These are phyloP conservation scores for Cinclus cinclus DNA, from an alignment of 2,113 vertebrate genomes.

Conservation along the genomic window DNA sequence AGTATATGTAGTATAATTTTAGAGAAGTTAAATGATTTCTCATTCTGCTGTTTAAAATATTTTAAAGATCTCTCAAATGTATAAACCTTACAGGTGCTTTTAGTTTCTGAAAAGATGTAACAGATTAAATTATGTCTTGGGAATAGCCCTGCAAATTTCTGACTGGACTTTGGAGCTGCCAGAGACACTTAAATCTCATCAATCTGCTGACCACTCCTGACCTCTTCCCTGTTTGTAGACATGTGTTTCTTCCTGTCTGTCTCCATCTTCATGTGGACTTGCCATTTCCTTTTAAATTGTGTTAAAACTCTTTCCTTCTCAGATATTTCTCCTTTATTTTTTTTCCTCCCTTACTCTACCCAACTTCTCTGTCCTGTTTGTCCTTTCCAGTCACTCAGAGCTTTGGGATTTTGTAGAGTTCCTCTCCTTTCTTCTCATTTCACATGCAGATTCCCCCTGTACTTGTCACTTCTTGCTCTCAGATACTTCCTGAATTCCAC, in stretches of 20 bases:
- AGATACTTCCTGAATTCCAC: not conserved
- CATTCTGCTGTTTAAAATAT: not conserved
- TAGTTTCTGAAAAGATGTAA: not conserved
- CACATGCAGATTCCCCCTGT: not conserved
- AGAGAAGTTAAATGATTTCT: not conserved
- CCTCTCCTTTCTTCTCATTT: not conserved
- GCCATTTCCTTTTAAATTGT: constrained; percentile 8
- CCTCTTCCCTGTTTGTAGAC: not conserved
- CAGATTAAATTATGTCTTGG: not conserved
- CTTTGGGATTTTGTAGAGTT: not conserved
- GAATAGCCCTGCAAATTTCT: not conserved
- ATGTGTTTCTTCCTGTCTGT: constrained; percentile 19
- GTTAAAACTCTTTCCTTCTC: not conserved
- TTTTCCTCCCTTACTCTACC: not conserved
- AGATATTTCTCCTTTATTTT: not conserved
- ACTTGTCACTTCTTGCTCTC: not conserved
- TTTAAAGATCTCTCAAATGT: not conserved
- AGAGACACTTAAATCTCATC: not conserved
- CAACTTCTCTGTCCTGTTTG: not conserved
- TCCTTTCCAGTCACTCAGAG: not conserved
- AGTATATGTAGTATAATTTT: not conserved
- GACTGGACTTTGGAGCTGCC: not conserved
- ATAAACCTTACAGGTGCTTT: not conserved
- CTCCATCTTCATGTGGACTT: not conserved
- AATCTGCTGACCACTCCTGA: not conserved